phyloP scores from a whole-genome alignment of 2,888 invertebrate species.

The Caenorhabditis virilis region DNA sequence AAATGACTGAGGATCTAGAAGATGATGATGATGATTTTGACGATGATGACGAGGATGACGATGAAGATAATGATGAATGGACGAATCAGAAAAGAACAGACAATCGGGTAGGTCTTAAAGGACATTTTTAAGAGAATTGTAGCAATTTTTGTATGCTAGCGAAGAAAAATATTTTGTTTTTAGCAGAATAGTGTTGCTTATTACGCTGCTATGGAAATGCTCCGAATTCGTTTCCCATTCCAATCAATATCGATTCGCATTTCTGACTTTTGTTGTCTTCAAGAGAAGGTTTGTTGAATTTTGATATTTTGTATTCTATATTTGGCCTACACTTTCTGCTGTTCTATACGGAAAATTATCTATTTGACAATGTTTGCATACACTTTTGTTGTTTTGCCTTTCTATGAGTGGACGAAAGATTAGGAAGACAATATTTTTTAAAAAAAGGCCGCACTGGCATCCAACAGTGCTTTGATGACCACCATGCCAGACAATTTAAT shows the following conservation, averaged over 20 bases:
- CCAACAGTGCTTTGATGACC: no score
- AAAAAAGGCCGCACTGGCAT: no score
- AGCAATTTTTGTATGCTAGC: no score
- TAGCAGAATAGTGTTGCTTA: slow-evolving; percentile 38
- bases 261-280: slow-evolving; percentile 59
- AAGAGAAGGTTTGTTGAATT: slow-evolving; percentile 35
- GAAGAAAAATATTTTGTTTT: not conserved
- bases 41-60: slow-evolving; percentile 26
- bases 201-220: slow-evolving; percentile 58
- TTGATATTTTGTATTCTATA: no score
- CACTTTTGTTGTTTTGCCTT: no score
- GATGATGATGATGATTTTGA: slow-evolving; percentile 10
- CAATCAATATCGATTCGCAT: slow-evolving; percentile 60
- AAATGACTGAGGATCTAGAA: slow-evolving; percentile 19
- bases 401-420: no score
- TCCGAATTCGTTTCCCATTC: slow-evolving; percentile 62
- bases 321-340: no score
- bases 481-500: no score
- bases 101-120: slow-evolving; percentile 8
- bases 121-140: not conserved
- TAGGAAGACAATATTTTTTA: no score
- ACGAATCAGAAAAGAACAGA: slow-evolving; percentile 37
- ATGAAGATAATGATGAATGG: slow-evolving; percentile 38
- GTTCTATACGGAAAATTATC: no score
- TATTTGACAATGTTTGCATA: no score